Evolutionary conservation across 2,797 vertebrate species (phyloP).

Genomic region (Malurus leucopterus): DNA sequence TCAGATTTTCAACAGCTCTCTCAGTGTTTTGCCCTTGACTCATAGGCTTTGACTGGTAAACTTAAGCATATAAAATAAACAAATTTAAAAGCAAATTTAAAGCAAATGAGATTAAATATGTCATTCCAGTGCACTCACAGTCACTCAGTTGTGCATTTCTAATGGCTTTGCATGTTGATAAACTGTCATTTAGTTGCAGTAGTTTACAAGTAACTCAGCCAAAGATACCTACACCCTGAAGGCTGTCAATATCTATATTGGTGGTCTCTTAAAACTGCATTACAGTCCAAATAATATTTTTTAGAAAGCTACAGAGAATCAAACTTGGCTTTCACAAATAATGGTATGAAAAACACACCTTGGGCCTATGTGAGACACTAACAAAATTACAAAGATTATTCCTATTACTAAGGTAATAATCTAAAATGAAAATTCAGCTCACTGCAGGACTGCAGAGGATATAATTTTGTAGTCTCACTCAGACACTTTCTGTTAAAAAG

Average conservation of each 20-base stretch:
- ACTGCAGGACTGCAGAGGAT: not conserved
- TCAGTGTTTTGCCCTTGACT: not conserved
- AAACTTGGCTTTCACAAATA: not conserved
- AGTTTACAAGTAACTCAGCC: constrained; percentile 9
- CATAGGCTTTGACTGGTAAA: constrained; percentile 40
- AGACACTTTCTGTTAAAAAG: not conserved
- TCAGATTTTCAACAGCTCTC: not conserved
- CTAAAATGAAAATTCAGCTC: not conserved
- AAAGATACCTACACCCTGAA: not conserved
- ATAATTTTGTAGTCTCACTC: not conserved
- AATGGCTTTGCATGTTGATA: constrained; percentile 23
- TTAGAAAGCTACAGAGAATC: not conserved
- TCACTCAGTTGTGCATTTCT: constrained; percentile 14
- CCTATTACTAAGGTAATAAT: not conserved
- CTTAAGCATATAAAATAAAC: constrained; percentile 19
- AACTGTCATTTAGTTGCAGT: constrained; percentile 34
- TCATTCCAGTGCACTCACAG: not conserved
- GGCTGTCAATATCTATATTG: constrained; percentile 44
- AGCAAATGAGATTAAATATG: not conserved
- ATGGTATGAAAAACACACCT: not conserved
- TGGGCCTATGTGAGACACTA: not conserved
- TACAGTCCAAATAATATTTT: constrained; percentile 6
- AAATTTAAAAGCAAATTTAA: not conserved
- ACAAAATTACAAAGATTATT: not conserved
- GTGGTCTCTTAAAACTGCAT: constrained; percentile 15